A percentile compares a stretch with the other conserved stretches of the same genome.
Conservation (phyloP, 2,113 vertebrate species). For the Brienomyrus longianalis region DNA sequence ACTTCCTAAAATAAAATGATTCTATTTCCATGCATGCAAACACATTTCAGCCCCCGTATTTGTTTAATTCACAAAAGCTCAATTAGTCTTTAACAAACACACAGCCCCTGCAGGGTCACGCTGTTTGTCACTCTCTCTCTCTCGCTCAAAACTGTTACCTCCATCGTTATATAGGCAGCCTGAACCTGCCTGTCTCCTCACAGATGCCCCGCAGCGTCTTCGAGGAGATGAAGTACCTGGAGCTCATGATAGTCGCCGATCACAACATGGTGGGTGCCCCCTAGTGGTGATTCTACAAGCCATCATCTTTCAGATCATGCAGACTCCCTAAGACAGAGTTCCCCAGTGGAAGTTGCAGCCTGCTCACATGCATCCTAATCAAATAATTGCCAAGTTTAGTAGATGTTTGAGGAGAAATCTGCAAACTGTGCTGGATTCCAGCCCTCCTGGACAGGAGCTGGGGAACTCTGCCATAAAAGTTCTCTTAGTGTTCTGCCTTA, state of each 20-base stretch:
- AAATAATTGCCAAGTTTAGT: neutral
- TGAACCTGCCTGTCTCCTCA: conserved; percentile 20
- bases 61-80: neutral
- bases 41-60: neutral
- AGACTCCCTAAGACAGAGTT: neutral
- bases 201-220: conserved; percentile 82
- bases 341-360: neutral
- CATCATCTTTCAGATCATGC: neutral
- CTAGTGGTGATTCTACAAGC: neutral
- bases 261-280: conserved; percentile 80
- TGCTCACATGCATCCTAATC: neutral
- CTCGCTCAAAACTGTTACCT: neutral
- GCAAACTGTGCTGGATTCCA: neutral
- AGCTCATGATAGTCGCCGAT: conserved; percentile 95
- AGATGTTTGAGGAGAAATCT: neutral
- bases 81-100: neutral
- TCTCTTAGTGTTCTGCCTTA: neutral
- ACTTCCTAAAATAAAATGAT: neutral
- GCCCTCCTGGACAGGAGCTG: neutral
- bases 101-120: conserved; percentile 1
- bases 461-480: neutral
- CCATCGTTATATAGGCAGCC: neutral
- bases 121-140: neutral
- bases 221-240: conserved; percentile 95
- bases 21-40: neutral